These are phyloP conservation scores for Hypothenemus hampei DNA, from an alignment of 1,140 invertebrate species.

Conservation along the genomic window DNA sequence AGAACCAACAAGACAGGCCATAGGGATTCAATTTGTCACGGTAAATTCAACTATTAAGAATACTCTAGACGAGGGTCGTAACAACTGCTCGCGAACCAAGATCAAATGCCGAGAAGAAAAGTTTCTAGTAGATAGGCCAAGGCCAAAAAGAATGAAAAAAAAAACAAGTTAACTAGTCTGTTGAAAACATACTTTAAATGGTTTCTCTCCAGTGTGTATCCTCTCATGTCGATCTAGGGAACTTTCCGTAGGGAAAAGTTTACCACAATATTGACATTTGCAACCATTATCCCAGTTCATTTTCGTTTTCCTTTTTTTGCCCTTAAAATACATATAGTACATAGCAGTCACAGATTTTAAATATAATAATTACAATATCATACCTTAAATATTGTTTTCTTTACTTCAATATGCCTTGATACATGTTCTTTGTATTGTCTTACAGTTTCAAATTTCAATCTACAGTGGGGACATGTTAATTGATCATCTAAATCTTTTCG, in stretches of 20 bases:
- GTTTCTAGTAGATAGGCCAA: too few species aligned
- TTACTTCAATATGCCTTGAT: slow-evolving; percentile 51
- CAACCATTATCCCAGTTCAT: slow-evolving; percentile 27
- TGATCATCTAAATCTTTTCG: slow-evolving; percentile 18
- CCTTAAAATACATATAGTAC: too few species aligned
- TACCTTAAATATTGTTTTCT: slow-evolving; percentile 25
- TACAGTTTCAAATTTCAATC: slow-evolving; percentile 31
- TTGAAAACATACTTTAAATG: slow-evolving; percentile 53
- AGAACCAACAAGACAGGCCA: too few species aligned
- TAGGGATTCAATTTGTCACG: too few species aligned
- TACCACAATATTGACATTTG: slow-evolving; percentile 52
- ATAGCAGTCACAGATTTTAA: background rate
- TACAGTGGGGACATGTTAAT: slow-evolving; percentile 39
- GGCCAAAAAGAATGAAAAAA: too few species aligned
- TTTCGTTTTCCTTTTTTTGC: slow-evolving; percentile 26
- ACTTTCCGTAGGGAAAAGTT: slow-evolving; percentile 55
- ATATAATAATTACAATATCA: slow-evolving; percentile 10
- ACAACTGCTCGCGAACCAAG: too few species aligned
- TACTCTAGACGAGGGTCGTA: too few species aligned
- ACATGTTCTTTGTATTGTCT: background rate
- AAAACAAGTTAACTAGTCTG: too few species aligned
- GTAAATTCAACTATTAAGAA: too few species aligned
- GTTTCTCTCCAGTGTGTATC: slow-evolving; percentile 63
- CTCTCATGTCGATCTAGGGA: slow-evolving; percentile 56
- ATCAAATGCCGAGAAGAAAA: too few species aligned